These are phyloP conservation scores for Syndactyla subalaris DNA, from an alignment of 2,797 vertebrate species.

Conservation along the genomic window DNA sequence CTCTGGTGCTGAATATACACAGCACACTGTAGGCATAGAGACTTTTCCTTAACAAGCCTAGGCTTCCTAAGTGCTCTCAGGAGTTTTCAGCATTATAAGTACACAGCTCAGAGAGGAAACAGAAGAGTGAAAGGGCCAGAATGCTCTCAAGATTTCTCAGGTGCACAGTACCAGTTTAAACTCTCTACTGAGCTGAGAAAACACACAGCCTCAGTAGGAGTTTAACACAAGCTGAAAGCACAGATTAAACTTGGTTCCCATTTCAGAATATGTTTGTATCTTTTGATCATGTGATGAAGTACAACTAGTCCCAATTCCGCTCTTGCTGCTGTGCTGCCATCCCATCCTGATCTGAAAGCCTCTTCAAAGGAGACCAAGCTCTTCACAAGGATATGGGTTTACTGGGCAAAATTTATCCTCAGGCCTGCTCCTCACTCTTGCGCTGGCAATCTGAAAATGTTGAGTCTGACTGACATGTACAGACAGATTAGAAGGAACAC, in stretches of 20 bases:
- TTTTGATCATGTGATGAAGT: accelerated
- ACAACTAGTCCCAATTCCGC: neutral
- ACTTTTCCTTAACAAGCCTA: neutral
- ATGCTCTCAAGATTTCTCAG: neutral
- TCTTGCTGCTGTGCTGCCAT: neutral
- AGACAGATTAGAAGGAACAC: conserved; percentile 28
- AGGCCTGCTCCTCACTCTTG: neutral
- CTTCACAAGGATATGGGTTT: neutral
- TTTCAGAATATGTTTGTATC: neutral
- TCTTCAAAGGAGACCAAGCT: neutral
- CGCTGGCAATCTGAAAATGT: neutral
- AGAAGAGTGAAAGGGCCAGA: neutral
- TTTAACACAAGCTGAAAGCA: neutral
- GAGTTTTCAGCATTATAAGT: neutral
- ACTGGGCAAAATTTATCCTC: neutral
- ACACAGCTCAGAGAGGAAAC: neutral
- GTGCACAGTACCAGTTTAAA: neutral
- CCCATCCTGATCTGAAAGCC: neutral
- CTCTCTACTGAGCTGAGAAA: neutral
- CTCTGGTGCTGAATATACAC: neutral
- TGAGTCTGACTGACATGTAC: neutral
- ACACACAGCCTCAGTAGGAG: neutral
- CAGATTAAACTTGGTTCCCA: neutral
- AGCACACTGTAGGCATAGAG: neutral
- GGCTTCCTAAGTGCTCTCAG: neutral